Evolutionary conservation across 1,140 invertebrate species (phyloP), one percentile per base, ranked within the genome.

Genomic region (Melipona quadrifasciata): DNA sequence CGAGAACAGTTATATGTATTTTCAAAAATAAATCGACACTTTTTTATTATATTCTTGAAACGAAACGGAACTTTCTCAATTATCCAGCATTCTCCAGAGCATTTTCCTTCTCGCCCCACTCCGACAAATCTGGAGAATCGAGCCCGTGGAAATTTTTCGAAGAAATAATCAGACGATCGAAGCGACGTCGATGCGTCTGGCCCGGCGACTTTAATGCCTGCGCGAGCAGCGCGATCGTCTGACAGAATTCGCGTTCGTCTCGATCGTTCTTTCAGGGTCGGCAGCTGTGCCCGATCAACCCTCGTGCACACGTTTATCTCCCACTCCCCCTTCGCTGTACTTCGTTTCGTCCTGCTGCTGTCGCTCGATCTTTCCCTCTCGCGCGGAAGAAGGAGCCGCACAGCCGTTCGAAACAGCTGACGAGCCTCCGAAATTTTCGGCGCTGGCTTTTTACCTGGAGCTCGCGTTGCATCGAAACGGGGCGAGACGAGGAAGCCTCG

Each of bases 381-480:
- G 39, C 12, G 31, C 1, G 10, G 19, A 6, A 39, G n/a, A 58
- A 57, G 27, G 12, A 24, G 14, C 53, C 4, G 21, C 14, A 67
- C 16, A 12, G 34, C 24, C 24, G 2, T 27, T 2, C 51, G 61
- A 82, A 47, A 85, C 84, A 85, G 84, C 84, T 85, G 84, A 85
- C 84, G 79, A 64, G 61, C 72, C 79, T 82, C 76, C 76, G 70
- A 61, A 85, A 85, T 70, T 85, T 85, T 71, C 73, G 58, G 64
- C 10, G 55, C 17, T 75, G 84, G 21, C 84, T 76, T 85, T 85
- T 85, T 85, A 85, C 84, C 84, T 85, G 72, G 21, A 72, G 39
- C 84, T 75, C 84, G 75, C 79, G 79, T 85, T 85, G 61, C 78
- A 70, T n/a, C 61, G 10, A 71, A 67, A 47, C 67, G 53, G 39